Evolutionary conservation across 2,797 vertebrate species (phyloP), one percentile per base, ranked within the genome.

Genomic region (Arctocebus calabarensis): DNA sequence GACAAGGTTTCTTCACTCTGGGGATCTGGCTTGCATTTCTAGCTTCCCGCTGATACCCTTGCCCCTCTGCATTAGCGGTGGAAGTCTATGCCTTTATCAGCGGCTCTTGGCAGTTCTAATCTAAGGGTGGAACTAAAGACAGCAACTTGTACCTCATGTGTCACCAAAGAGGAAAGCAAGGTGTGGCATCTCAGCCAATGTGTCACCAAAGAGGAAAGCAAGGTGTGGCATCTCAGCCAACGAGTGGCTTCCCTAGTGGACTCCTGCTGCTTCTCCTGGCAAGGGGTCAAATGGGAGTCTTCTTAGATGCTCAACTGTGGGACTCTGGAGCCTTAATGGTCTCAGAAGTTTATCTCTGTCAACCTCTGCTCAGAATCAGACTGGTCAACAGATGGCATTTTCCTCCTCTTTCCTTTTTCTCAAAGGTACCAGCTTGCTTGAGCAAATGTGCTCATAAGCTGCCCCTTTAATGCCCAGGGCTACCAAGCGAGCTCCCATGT

Each of bases 41-140:
- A n/a, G 68, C 16, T 43, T 73, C n/a, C 55, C 6, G 0, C 13
- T 1, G 32, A n/a, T 25, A 9, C 1, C 29, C 29, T 59, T 29
- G 13, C 14, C 55, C 9, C 23, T 19, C 22, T 23, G 9, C 0
- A 11, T 0, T 32, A 62, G n/a, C 16, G 1, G 4, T 19, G 68
- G 43, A 25, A 55, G 9, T 19, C 19, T 1, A 6, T 29, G 19
- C 32, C 75, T 17, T 11, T 10, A 1, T 13, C 43, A 43, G 70
- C 11, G 62, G 59, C 29, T 66, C n/a, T 3, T 9, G 8, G 43
- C 0, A 48, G 59, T 22, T 75, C 22, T 55, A 2, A 37, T 16
- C 19, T 9, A 32, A 43, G 19, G 5, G 45, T 11, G 8, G 73
- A 68, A 73, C 2, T 32, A 22, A 22, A 23, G 34, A 16, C 43